A percentile compares a stretch with the other conserved stretches of the same genome.
Conservation (phyloP, 2,797 vertebrate genomes). For the Dallia pectoralis region DNA sequence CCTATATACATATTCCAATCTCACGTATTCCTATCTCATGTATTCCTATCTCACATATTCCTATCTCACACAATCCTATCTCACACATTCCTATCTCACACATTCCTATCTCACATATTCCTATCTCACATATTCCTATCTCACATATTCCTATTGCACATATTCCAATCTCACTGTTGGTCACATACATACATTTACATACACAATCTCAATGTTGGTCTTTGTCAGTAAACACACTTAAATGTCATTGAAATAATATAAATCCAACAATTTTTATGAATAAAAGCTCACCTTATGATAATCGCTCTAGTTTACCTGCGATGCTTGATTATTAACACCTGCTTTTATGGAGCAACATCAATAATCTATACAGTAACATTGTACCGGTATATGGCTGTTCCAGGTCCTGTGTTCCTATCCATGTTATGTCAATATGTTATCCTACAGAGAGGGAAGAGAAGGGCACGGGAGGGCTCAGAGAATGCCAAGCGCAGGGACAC, state of each 20-base stretch:
- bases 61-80: too few species aligned
- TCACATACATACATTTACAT: not conserved
- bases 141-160: too few species aligned
- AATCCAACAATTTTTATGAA: too few species aligned
- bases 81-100: too few species aligned
- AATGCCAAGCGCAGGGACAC: conserved; percentile 73
- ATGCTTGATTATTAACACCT: not conserved
- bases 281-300: not conserved
- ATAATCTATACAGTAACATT: not conserved
- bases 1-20: too few species aligned
- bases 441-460: conserved; percentile 76
- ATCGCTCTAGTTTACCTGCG: not conserved
- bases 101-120: too few species aligned
- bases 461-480: conserved; percentile 72
- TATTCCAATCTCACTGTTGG: not conserved
- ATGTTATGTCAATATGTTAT: not conserved
- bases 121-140: too few species aligned
- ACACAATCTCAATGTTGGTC: not conserved
- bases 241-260: not conserved
- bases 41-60: too few species aligned
- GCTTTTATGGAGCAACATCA: not conserved
- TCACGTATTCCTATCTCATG: too few species aligned
- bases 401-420: not conserved
- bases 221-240: not conserved
- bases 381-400: not conserved